phyloP scores from a whole-genome alignment of 2,888 invertebrate species.

The Himalopsyche tibetana region DNA sequence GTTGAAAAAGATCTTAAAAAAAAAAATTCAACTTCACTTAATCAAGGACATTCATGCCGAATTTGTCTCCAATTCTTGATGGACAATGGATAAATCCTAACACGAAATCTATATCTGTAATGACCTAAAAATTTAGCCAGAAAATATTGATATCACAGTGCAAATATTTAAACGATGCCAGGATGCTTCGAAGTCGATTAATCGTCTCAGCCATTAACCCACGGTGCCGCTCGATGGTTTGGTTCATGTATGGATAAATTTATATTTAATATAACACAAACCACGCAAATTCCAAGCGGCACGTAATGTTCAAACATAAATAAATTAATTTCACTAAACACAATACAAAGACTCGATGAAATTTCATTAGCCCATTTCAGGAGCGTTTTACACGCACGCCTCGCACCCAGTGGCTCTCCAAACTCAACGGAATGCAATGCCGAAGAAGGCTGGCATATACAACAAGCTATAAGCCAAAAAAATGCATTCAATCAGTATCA shows the following conservation, averaged over 20 bases:
- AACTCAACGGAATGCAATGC: background rate
- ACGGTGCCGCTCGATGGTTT: background rate
- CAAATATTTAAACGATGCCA: background rate
- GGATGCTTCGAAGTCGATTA: background rate
- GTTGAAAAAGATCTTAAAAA: too few relatives aligned
- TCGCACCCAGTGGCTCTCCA: conserved; percentile 27
- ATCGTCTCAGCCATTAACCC: background rate
- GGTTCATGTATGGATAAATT: conserved; percentile 22
- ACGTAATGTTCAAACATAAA: conserved; percentile 32
- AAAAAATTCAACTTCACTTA: too few relatives aligned
- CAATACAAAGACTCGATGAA: conserved; percentile 58
- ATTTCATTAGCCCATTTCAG: conserved; percentile 56
- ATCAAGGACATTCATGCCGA: too few relatives aligned
- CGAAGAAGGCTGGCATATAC: background rate
- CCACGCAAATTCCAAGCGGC: conserved; percentile 18
- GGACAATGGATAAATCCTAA: too few relatives aligned
- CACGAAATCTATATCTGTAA: too few relatives aligned
- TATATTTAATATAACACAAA: conserved; percentile 7
- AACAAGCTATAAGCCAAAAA: too few relatives aligned
- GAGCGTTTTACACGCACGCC: conserved; percentile 53
- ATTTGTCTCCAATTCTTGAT: too few relatives aligned
- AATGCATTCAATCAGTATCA: too few relatives aligned
- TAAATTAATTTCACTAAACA: conserved; percentile 62
- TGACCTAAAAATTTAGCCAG: too few relatives aligned
- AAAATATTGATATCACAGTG: too few relatives aligned